These are phyloP conservation scores for Lypha dubia DNA, from an alignment of 2,888 invertebrate genomes.

Conservation along the genomic window DNA sequence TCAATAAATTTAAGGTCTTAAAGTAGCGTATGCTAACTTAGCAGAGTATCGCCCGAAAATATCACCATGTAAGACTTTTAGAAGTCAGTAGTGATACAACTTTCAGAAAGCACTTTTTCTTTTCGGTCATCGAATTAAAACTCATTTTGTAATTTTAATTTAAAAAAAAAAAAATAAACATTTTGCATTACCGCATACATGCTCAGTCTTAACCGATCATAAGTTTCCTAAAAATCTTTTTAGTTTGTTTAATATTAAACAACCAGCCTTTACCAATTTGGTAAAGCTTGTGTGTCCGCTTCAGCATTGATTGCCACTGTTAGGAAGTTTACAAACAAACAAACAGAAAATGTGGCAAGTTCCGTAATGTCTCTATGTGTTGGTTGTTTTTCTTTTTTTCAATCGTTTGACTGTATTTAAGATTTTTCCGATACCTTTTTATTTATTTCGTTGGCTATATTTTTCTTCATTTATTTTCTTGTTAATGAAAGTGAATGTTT, in stretches of 20 bases:
- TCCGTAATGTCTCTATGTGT: slow-evolving; percentile 61
- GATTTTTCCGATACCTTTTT: slow-evolving; percentile 41
- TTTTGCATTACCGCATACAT: background rate
- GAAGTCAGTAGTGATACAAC: no score
- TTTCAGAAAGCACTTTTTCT: no score
- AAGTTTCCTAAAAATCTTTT: background rate
- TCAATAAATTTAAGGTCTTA: no score
- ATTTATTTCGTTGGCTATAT: background rate
- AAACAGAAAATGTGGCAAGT: slow-evolving; percentile 41
- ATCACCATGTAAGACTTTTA: no score
- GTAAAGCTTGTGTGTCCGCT: slow-evolving; percentile 41
- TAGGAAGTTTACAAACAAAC: slow-evolving; percentile 58
- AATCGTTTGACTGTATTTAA: slow-evolving; percentile 39
- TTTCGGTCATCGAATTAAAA: no score
- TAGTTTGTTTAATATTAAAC: slow-evolving; percentile 15
- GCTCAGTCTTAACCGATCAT: slow-evolving; percentile 7
- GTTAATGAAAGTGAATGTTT: slow-evolving; percentile 69
- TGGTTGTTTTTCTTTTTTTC: slow-evolving; percentile 33
- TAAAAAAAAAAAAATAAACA: no score
- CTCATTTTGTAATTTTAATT: no score
- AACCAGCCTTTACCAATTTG: slow-evolving; percentile 45
- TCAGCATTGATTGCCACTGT: slow-evolving; percentile 40
- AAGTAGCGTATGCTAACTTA: no score
- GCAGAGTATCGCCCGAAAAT: no score
- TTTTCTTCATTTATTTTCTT: slow-evolving; percentile 36